Evolutionary conservation across 2,797 vertebrate species (phyloP).

Genomic region (Serranus cabrilla): DNA sequence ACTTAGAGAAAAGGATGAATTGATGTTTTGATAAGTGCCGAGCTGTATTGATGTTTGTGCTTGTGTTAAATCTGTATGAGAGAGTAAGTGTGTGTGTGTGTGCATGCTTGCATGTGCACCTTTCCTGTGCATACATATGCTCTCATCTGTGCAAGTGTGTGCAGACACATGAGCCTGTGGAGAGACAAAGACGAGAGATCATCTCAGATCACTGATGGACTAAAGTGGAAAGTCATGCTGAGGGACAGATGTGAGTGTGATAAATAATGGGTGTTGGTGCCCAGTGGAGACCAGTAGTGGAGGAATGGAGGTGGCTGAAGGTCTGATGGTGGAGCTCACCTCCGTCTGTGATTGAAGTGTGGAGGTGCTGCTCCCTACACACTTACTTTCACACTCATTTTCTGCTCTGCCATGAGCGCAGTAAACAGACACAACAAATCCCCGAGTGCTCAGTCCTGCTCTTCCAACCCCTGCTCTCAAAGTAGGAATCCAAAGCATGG

Average conservation of each 20-base stretch:
- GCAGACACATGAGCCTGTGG: constrained; percentile 1
- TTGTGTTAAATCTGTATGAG: constrained; percentile 8
- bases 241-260: constrained; percentile 39
- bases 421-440: constrained; percentile 50
- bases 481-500: constrained; percentile 11
- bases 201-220: constrained; percentile 37
- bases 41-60: constrained; percentile 24
- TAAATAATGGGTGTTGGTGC: constrained; percentile 68
- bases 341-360: constrained; percentile 62
- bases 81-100: neutral
- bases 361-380: constrained; percentile 52
- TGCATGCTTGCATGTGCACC: neutral
- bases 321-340: constrained; percentile 58
- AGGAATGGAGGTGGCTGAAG: constrained; percentile 45
- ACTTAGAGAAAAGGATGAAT: constrained; percentile 41
- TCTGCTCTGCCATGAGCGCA: constrained; percentile 23
- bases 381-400: constrained; percentile 55
- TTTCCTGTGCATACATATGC: constrained; percentile 22
- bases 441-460: constrained; percentile 13
- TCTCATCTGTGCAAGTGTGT: constrained; percentile 18
- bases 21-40: constrained; percentile 52
- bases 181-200: constrained; percentile 34
- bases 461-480: neutral
- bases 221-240: constrained; percentile 76
- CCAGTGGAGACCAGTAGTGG: constrained; percentile 59